Base-by-base conservation (phyloP, 1,140 invertebrate genomes). In the Polypedilum pembai region DNA sequence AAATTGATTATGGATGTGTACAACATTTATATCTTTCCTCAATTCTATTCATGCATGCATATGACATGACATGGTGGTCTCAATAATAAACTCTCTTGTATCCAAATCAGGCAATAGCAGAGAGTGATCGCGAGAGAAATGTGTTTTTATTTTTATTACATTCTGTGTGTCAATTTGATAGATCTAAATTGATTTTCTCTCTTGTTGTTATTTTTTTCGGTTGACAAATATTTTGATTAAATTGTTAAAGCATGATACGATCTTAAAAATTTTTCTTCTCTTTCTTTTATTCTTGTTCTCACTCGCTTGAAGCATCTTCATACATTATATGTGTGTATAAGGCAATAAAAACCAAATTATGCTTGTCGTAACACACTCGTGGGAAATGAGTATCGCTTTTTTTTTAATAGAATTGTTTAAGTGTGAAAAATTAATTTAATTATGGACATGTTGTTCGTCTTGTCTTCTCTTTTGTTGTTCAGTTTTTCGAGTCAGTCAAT, bases 221-320 rank as follows among this genome's bases (percentile, higher is more conserved):
- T 69, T 69, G 65, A 69, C 65, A 69, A 69, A 69, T 69, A 69
- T 69, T 69, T 69, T 69, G 65, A 69, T 69, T 69, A 69, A 69
- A 69, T 69, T 69, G 65, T 69, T 69, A 69, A 69, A 69, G 8
- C 65, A 69, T 21, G 65, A 69, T 69, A 69, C 65, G 65, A 69
- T 69, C 65, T 69, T 69, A 7, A 20, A n/a, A 33, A 33, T 69
- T 69, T 20, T 69, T 69, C 8, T 69, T 69, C 10, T 69, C 17
- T 1, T 66, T 66, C 17, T 18, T 69, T 69, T 69, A 8, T 69
- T 69, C 65, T 12, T 12, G 7, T 12, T 20, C 20, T 69, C 18
- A 18, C 17, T 20, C 17, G 17, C 18, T 69, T 18, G 45, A n/a
- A 56, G 45, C 45, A 56, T 56, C 45, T 56, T 56, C 45, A 33